These are phyloP conservation scores for Bacillus rossius DNA, from an alignment of 1,140 invertebrate genomes.

Conservation along the genomic window DNA sequence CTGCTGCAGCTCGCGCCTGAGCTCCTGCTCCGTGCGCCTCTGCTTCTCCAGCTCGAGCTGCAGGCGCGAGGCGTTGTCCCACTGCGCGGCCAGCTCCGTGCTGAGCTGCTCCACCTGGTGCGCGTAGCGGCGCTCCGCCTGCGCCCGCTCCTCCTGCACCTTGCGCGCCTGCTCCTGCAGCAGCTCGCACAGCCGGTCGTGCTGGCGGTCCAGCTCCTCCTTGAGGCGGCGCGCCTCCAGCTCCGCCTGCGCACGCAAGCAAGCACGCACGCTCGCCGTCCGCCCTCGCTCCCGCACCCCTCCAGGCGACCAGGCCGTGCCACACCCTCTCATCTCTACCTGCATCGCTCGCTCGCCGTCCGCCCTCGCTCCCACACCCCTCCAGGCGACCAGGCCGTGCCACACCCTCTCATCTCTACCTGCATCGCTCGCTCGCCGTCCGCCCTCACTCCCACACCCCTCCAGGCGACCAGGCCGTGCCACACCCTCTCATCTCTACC, in stretches of 20 bases:
- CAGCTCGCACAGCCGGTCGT: conserved; percentile 52
- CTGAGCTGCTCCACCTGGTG: conserved; percentile 69
- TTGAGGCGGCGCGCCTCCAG: conserved; percentile 64
- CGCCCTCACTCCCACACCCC: too few species aligned
- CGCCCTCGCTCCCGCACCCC: too few species aligned
- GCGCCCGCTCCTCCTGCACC: conserved; percentile 62
- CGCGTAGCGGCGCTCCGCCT: conserved; percentile 64
- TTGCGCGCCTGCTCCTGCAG: conserved; percentile 50
- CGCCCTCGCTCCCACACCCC: too few species aligned
- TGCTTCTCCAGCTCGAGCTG: conserved; percentile 71
- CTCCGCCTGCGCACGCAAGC: conserved; percentile 42
- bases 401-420: too few species aligned
- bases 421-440: too few species aligned
- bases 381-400: too few species aligned
- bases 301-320: too few species aligned
- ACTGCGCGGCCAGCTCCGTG: conserved; percentile 68
- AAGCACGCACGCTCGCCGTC: too few species aligned
- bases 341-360: too few species aligned
- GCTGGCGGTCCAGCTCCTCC: conserved; percentile 67
- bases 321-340: too few species aligned
- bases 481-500: too few species aligned
- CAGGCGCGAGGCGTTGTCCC: conserved; percentile 69
- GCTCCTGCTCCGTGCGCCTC: conserved; percentile 62
- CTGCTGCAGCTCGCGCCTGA: conserved; percentile 64
- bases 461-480: too few species aligned